Base-by-base conservation (phyloP, 2,113 vertebrate genomes). In the Procavia capensis region DNA sequence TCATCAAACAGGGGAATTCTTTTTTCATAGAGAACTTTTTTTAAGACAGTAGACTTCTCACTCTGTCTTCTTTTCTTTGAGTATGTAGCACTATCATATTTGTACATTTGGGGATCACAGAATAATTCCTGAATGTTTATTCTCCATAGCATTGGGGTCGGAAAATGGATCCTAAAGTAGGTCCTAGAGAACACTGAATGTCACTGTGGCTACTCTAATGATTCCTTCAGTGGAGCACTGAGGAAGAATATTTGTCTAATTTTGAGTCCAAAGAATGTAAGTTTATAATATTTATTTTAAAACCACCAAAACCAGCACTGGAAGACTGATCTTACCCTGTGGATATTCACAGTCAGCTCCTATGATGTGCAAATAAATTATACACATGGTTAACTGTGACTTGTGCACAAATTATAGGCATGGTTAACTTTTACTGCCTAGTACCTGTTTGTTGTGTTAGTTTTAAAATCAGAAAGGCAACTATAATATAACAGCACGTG, bases 191-290 rank as follows among this genome's bases (percentile, higher is more conserved):
- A 94, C 45, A 70, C 36, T 24, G 59, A 45, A 81, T 47, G n/a
- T 92, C 61, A 34, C 31, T 88, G 47, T 64, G 27, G 14, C 6
- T 25, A 4, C 8, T 82, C 36, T 11, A 39, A 17, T 59, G 8
- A n/a, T 86, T 82, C 75, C 29, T 41, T 82, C 36, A 70, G 9
- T 19, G 17, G 64, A 78, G 17, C 72, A 85, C 17, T 13, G 20
- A 41, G 43, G 39, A 85, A 59, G 16, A 29, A 4, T 13, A 19
- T 61, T 76, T 68, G n/a, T 82, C 31, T 13, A 2, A 45, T 59
- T 47, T 92, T 88, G 10, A 94, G 79, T 94, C 31, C 43, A 63
- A 36, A 88, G 14, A 92, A 34, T 64, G n/a, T 31, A 86, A 36
- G 57, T 66, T 64, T 31, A 11, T 79, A 36, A 36, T 50, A 54